Base-by-base conservation (phyloP, 2,888 invertebrate species). In the Drosophila longiperda region DNA sequence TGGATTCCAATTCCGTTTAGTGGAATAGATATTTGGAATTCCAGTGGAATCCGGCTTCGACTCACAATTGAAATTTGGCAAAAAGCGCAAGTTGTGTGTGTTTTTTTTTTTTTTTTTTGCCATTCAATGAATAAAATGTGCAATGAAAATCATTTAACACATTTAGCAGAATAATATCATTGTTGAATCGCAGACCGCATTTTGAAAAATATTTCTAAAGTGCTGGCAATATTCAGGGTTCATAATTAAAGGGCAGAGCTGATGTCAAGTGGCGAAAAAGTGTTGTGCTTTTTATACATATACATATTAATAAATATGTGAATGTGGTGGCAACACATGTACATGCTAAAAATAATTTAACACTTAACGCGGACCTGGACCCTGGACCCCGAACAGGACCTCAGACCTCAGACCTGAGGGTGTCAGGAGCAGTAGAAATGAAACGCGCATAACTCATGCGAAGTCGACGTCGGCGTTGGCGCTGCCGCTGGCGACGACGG, bases 381-480 rank as follows among this genome's bases (percentile, higher is more conserved):
- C 42, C 54, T 54, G 26, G 15, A 38, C 55, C 32, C 23, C 45
- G 52, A 23, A 23, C 34, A 34, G 52, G 33, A 40, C 50, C 45
- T 6, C 29, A 29, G 29, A 29, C 29, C 58, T 33, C 48, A 63
- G 54, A 26, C 48, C 33, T 26, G 29, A 6, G 61, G 52, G 55
- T 64, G 61, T 42, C 67, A 66, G 66, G 45, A 74, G 71, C 72
- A 68, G 63, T 71, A 66, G 63, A 83, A 83, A 87, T 83, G 78
- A 78, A 78, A 83, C 73, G 73, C 76, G 75, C 86, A 89, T 89
- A 89, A 90, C 90, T 89, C 90, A 89, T 89, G 79, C 78, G 75
- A 76, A 73, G 80, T 72, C 80, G 78, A 68, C 77, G 75, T 68
- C 73, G 65, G 69, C 52, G 66, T 53, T 26, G 26, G 26, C 77